These are phyloP conservation scores for Desmophyllum pertusum DNA, from an alignment of 92 coral and sea anemone species.

Conservation along the genomic window DNA sequence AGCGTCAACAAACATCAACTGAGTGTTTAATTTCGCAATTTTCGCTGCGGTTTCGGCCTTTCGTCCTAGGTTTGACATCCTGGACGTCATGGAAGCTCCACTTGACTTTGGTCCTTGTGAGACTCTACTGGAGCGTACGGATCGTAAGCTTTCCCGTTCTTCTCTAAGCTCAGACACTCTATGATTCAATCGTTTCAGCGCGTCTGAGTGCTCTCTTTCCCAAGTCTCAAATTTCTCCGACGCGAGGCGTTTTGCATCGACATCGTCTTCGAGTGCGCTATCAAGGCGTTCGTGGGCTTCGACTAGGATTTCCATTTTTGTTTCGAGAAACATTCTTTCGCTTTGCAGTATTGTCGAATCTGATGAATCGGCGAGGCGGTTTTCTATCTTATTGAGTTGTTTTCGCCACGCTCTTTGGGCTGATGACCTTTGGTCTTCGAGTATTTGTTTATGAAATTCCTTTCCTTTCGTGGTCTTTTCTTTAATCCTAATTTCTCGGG, in stretches of 20 bases:
- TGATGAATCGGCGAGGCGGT: neutral
- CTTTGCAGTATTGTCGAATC: neutral
- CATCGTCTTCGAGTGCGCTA: neutral
- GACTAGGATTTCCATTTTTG: neutral
- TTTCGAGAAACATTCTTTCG: too few species aligned
- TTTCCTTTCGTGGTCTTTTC: too few species aligned
- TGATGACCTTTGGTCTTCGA: neutral
- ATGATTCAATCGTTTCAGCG: neutral
- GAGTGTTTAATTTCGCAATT: conserved; percentile 15
- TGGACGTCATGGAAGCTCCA: neutral
- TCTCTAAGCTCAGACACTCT: neutral
- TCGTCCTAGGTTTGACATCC: neutral
- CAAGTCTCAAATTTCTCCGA: conserved; percentile 22
- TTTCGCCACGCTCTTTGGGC: conserved; percentile 1
- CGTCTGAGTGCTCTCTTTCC: conserved; percentile 9
- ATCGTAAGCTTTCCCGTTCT: neutral
- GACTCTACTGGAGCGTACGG: too few species aligned
- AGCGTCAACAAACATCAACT: conserved; percentile 18
- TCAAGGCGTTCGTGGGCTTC: neutral
- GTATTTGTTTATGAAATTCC: neutral
- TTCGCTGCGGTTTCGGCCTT: conserved; percentile 23
- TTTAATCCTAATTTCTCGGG: too few species aligned
- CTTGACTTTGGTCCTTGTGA: conserved; percentile 12
- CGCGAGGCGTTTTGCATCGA: neutral
- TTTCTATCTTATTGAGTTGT: neutral